Conservation (phyloP, 2,113 vertebrate genomes). For the Archilochus colubris region DNA sequence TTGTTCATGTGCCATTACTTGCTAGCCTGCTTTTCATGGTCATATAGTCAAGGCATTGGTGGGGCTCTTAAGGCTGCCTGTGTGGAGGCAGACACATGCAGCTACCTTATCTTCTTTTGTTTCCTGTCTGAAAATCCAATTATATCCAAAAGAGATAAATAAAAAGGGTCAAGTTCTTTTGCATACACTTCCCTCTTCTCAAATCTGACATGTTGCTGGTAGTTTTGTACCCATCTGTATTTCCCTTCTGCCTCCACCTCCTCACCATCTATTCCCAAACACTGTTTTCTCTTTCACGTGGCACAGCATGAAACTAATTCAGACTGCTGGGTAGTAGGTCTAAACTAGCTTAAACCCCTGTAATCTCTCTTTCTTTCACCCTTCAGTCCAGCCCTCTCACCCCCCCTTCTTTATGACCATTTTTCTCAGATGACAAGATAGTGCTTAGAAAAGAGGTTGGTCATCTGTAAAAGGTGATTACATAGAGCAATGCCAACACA, state of each 20-base stretch:
- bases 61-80: neutral
- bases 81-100: neutral
- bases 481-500: neutral
- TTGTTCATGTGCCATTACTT: neutral
- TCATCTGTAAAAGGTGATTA: neutral
- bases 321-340: neutral
- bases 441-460: neutral
- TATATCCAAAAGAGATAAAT: neutral
- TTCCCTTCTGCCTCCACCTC: constrained; percentile 28
- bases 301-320: neutral
- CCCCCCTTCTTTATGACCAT: neutral
- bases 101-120: neutral
- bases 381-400: neutral
- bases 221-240: constrained; percentile 4
- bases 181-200: neutral
- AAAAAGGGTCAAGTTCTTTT: neutral
- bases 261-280: constrained; percentile 1
- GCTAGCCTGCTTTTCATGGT: neutral
- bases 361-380: neutral
- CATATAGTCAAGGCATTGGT: neutral
- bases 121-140: neutral
- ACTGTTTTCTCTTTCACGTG: neutral
- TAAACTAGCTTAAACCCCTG: neutral
- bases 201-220: neutral
- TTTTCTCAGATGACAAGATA: neutral